Percentiles rank a stretch among this genome's conserved stretches.
These are phyloP conservation scores for Leucania comma DNA, from an alignment of 2,888 invertebrate genomes.

Conservation along the genomic window DNA sequence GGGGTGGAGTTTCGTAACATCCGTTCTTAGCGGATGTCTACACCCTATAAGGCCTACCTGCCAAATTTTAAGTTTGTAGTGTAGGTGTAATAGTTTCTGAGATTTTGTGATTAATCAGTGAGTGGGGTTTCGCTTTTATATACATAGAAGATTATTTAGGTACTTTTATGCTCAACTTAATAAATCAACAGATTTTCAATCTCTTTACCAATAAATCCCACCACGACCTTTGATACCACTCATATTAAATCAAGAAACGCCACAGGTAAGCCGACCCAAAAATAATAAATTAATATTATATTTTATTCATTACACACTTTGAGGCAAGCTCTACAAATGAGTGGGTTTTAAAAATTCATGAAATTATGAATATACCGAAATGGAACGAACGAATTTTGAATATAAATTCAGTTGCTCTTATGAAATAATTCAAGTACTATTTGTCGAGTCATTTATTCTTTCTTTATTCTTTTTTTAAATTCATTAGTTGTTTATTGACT, in stretches of 20 bases:
- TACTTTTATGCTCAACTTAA: neutral
- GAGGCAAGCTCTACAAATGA: constrained; percentile 35
- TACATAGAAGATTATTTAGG: too few species aligned
- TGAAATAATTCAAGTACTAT: constrained; percentile 48
- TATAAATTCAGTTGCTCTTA: constrained; percentile 46
- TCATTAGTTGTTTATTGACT: constrained; percentile 1
- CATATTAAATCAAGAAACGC: constrained; percentile 6
- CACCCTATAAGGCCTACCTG: too few species aligned
- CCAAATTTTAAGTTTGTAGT: too few species aligned
- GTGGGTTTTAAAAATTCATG: constrained; percentile 58
- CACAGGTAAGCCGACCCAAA: constrained; percentile 22
- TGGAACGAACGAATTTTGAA: constrained; percentile 57
- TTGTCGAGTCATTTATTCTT: constrained; percentile 21
- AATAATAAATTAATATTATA: constrained; percentile 48
- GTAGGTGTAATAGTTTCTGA: too few species aligned
- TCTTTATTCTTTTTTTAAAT: constrained; percentile 29
- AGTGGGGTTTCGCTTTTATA: too few species aligned
- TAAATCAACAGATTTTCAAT: neutral
- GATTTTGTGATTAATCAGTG: too few species aligned
- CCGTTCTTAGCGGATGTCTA: too few species aligned
- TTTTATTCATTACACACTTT: constrained; percentile 56
- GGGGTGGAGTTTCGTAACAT: too few species aligned
- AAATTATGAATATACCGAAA: constrained; percentile 55
- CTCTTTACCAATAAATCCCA: neutral
- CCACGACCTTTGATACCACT: neutral